Evolutionary conservation across 2,888 invertebrate genomes (phyloP), one percentile per base, ranked within the genome.

Genomic region (Zaprionus lineosus): DNA sequence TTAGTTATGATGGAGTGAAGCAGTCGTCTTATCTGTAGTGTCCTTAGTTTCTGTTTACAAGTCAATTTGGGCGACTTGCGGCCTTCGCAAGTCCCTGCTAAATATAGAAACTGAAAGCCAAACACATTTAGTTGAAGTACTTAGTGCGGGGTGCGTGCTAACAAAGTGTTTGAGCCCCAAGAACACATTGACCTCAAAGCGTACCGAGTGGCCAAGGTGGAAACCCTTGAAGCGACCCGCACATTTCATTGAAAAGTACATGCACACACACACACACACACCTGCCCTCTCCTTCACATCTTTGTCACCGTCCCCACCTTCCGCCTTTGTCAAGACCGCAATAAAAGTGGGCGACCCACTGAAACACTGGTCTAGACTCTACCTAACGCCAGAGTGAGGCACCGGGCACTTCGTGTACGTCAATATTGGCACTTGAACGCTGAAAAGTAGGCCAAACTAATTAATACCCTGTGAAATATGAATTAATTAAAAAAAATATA

Each of bases 181-280:
- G 81, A 84, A 84, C 77, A 77, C 77, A 78, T 84, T 84, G 77
- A 84, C 77, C 77, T 78, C 77, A 84, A 84, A 59, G 47, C 43
- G 21, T 26, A 58, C 52, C 44, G 52, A 31, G 43, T 40, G 52
- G 11, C 47, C 68, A 65, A 68, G 60, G 68, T 57, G 43, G 68
- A 53, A 36, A 55, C 57, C 53, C 73, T 62, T 47, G 31, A 62
- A 43, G 46, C 40, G 18, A 47, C 41, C 43, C 53, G 43, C 37
- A 71, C 56, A 79, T 75, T 72, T 79, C 81, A 76, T 79, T 83
- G 73, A 83, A 72, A 64, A 44, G 9, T 37, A 43, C 29, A 46
- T 50, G 11, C 7, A 28, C 19, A 31, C 11, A 21, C 16, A 21
- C 4, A 29, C 21, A 34, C 18, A 26, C 9, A n/a, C 11, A 21